Conservation (phyloP, 2,888 invertebrate genomes). For the Leucozona laternaria region DNA sequence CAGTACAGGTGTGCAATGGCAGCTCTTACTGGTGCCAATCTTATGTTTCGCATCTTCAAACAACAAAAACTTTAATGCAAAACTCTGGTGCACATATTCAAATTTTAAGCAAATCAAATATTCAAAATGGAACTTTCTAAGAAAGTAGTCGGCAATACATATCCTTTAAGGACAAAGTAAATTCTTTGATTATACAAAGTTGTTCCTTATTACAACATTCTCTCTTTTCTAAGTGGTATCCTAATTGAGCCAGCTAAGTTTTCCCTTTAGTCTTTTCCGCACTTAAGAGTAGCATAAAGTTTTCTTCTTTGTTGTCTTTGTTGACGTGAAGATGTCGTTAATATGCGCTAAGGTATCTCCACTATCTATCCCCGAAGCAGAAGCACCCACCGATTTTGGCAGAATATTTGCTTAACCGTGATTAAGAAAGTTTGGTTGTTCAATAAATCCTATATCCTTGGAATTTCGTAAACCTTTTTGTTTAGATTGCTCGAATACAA, state of each 20-base stretch:
- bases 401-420: conserved; percentile 13
- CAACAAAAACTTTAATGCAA: neutral
- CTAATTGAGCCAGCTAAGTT: conserved; percentile 45
- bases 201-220: conserved; percentile 40
- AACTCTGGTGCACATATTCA: neutral
- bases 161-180: conserved; percentile 9
- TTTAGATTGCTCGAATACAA: neutral
- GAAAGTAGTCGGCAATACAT: conserved; percentile 36
- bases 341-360: conserved; percentile 19
- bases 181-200: conserved; percentile 29
- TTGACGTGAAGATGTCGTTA: conserved; percentile 29
- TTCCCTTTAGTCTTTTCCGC: conserved; percentile 35
- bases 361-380: neutral
- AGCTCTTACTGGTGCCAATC: too few relatives aligned
- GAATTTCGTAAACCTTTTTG: conserved; percentile 6
- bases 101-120: neutral
- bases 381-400: conserved; percentile 12
- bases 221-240: neutral
- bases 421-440: conserved; percentile 53
- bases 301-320: conserved; percentile 27
- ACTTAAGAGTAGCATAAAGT: conserved; percentile 24
- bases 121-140: neutral
- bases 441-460: conserved; percentile 31
- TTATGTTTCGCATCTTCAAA: neutral
- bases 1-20: too few relatives aligned